Evolutionary conservation across 2,113 vertebrate species (phyloP).

Genomic region (Eonycteris spelaea): DNA sequence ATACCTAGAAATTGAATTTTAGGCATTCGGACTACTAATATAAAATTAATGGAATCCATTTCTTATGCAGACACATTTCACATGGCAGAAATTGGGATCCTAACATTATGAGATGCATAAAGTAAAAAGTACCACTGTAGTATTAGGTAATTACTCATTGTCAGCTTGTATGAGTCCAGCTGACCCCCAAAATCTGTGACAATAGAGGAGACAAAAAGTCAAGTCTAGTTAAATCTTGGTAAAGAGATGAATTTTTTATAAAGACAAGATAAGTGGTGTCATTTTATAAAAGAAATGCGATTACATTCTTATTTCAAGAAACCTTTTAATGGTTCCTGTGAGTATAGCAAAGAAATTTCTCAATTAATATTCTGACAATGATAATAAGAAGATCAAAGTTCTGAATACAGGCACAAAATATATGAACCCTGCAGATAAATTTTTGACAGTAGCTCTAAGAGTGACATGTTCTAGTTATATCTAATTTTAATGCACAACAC

Average conservation of each 20-base stretch:
- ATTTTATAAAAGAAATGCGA: constrained; percentile 51
- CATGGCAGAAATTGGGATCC: background rate
- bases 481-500: constrained; percentile 78
- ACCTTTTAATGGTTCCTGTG: constrained; percentile 48
- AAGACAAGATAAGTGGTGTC: background rate
- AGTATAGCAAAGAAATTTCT: constrained; percentile 55
- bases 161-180: background rate
- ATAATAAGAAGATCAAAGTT: constrained; percentile 67
- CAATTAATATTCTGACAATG: constrained; percentile 63
- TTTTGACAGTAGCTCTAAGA: constrained; percentile 51
- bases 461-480: constrained; percentile 74
- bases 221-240: background rate
- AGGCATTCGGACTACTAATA: background rate
- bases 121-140: background rate
- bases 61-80: background rate
- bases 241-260: constrained; percentile 13
- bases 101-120: background rate
- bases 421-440: constrained; percentile 15
- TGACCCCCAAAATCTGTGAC: background rate
- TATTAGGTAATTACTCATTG: background rate
- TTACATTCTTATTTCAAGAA: constrained; percentile 57
- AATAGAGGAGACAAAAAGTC: background rate
- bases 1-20: background rate
- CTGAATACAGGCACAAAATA: constrained; percentile 53
- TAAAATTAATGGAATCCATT: background rate